phyloP scores from a whole-genome alignment of 64 coral and sea anemone species.

The Acropora yongei region DNA sequence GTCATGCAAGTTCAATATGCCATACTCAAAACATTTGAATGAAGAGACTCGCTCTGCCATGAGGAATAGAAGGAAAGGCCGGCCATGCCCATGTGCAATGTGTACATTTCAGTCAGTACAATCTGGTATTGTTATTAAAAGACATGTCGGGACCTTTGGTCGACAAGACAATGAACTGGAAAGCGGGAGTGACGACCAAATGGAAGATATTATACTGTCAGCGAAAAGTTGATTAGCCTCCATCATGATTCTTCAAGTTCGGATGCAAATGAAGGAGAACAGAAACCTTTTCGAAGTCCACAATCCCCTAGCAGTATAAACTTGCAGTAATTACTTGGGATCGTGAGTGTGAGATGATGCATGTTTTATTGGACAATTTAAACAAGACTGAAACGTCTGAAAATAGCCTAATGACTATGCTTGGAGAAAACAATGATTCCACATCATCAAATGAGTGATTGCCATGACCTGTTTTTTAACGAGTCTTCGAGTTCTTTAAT shows the following conservation, averaged over 20 bases:
- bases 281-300: not conserved
- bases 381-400: not conserved
- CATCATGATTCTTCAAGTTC: conserved; percentile 16
- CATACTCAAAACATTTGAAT: conserved; percentile 26
- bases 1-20: conserved; percentile 32
- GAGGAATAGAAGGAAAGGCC: conserved; percentile 26
- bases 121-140: conserved; percentile 37
- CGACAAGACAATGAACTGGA: conserved; percentile 22
- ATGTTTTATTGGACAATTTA: not conserved
- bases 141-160: conserved; percentile 45
- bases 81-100: conserved; percentile 43
- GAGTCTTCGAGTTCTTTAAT: conserved; percentile 14
- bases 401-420: not conserved
- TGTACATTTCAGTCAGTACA: conserved; percentile 19
- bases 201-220: not conserved
- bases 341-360: conserved; percentile 2
- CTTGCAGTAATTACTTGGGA: not conserved
- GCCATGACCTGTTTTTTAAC: conserved; percentile 7
- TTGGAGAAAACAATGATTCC: not conserved
- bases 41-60: conserved; percentile 31
- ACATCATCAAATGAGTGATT: not conserved
- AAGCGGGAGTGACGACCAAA: conserved; percentile 13
- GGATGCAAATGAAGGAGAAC: conserved; percentile 4
- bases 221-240: not conserved
- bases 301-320: not conserved